Conservation (phyloP, 2,113 vertebrate species). For the Channa maculata region DNA sequence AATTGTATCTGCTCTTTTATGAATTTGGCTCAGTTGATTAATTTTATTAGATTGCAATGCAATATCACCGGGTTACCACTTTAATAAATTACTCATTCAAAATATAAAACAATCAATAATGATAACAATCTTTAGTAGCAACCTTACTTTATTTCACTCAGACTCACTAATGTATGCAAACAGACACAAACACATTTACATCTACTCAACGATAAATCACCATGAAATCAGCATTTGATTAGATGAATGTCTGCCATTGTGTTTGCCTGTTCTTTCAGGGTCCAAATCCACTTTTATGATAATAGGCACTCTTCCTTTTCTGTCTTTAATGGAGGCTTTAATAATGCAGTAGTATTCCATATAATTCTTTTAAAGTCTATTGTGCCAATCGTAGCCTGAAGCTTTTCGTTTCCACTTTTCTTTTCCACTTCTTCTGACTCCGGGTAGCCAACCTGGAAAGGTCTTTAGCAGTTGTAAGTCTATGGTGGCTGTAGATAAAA, state of each 20-base stretch:
- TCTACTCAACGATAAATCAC: conserved; percentile 38
- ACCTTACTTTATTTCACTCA: conserved; percentile 20
- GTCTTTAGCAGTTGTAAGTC: conserved; percentile 54
- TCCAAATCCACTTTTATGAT: conserved; percentile 61
- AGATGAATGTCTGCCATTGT: conserved; percentile 55
- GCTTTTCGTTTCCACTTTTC: conserved; percentile 29
- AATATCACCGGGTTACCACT: not conserved
- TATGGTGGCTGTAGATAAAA: conserved; percentile 62
- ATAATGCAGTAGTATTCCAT: conserved; percentile 68
- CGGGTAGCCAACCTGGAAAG: conserved; percentile 43
- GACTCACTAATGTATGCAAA: conserved; percentile 29
- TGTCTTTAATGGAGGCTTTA: conserved; percentile 61
- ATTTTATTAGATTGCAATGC: not conserved
- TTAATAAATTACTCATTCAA: not conserved
- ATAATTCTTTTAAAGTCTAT: conserved; percentile 61
- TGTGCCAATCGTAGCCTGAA: conserved; percentile 59
- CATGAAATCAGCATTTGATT: conserved; percentile 27
- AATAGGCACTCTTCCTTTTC: conserved; percentile 57
- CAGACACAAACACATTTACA: conserved; percentile 6
- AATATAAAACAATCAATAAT: conserved; percentile 18
- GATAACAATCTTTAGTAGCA: conserved; percentile 20
- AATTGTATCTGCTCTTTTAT: too few relatives aligned
- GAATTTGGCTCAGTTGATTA: too few relatives aligned
- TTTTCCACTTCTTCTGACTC: conserved; percentile 37
- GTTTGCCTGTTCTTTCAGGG: conserved; percentile 45